Base-by-base conservation (phyloP, 2,797 vertebrate genomes). In the Fundulus diaphanus region DNA sequence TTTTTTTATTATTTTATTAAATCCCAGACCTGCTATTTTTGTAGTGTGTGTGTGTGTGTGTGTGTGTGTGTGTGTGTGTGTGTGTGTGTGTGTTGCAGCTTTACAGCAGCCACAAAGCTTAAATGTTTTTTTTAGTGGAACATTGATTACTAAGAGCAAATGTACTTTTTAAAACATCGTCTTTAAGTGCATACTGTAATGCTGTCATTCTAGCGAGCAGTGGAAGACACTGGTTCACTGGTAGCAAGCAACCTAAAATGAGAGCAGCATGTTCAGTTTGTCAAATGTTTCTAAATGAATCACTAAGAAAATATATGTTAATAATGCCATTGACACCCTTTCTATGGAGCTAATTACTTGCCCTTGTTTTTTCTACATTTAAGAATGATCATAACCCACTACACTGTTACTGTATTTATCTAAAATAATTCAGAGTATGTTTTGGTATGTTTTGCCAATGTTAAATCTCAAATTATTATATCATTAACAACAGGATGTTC, bases 1-100 rank as follows among this genome's bases (percentile, higher is more conserved):
- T 89, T 92, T 88, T 92, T 93, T 92, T 82, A 93, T 93, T 88
- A 85, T 87, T 79, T 89, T 88, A 80, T 82, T 72, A 83, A 89
- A 86, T 81, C 77, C 70, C 88, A 74, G 80, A 82, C 76, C 82
- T 35, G 49, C 24, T 54, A 18, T 70, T 54, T 70, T 37, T 80
- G 68, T 77, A 46, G 81, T 70, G 20, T 22, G 33, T 63, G 33
- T 37, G 40, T 9, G 40, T 42, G 40, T 42, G 40, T 42, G 5
- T 9, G 5, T 42, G 40, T 42, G 5, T 42, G 44, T 33, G 29
- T 85, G 79, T 52, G 29, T 61, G 0, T 59, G 16, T n/a, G 29
- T 57, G n/a, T n/a, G n/a, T n/a, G n/a, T n/a, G n/a, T n/a, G 71
- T 46, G 68, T 79, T 81, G 81, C 69, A 51, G 70, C 85, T 82